phyloP scores from a whole-genome alignment of 2,888 invertebrate species.

The Calliopum simillimum region DNA sequence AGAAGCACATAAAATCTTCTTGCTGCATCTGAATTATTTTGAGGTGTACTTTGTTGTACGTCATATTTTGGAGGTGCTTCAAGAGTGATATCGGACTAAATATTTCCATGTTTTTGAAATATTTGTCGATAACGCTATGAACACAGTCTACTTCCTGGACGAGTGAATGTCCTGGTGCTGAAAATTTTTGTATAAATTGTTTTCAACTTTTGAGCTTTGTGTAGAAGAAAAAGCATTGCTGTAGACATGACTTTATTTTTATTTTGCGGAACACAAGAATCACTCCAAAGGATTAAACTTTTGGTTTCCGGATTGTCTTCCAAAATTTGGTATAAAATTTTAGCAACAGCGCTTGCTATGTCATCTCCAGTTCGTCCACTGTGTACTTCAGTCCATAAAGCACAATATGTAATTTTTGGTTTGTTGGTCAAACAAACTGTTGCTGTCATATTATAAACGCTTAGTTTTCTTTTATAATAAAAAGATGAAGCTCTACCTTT shows the following conservation, averaged over 20 bases:
- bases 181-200: conserved; percentile 3
- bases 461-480: conserved; percentile 29
- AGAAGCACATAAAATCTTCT: not conserved
- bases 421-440: not conserved
- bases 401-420: conserved; percentile 22
- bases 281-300: not conserved
- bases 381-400: conserved; percentile 10
- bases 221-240: conserved; percentile 1
- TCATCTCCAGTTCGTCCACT: conserved; percentile 25
- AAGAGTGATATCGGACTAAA: conserved; percentile 1
- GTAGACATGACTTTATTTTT: conserved; percentile 10
- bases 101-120: conserved; percentile 17
- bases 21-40: conserved; percentile 8
- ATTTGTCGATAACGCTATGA: conserved; percentile 11
- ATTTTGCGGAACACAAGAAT: conserved; percentile 16
- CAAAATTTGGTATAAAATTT: conserved; percentile 12
- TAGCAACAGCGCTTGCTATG: conserved; percentile 20
- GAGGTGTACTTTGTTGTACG: not conserved
- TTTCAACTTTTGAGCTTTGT: not conserved
- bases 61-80: not conserved
- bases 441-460: conserved; percentile 20
- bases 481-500: conserved; percentile 20
- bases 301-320: not conserved
- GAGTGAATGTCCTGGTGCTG: conserved; percentile 4
- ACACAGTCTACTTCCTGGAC: conserved; percentile 22